Percentiles rank a stretch among this genome's conserved stretches.
phyloP scores from a whole-genome alignment of 2,888 invertebrate genomes.

The Ecliptopera silaceata region DNA sequence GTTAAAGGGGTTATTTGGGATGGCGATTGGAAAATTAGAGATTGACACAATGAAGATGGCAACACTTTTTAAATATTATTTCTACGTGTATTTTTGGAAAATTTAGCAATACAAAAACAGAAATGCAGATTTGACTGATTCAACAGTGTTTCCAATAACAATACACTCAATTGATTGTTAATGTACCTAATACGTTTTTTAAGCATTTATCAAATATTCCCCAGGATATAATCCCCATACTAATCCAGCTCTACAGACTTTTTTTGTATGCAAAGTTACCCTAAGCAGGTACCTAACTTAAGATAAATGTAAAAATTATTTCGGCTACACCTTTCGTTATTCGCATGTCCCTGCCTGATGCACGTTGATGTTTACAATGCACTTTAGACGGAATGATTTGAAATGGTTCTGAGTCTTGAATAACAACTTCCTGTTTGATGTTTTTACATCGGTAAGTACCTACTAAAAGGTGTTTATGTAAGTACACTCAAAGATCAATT shows the following conservation, averaged over 20 bases:
- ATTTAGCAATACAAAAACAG: too few species aligned
- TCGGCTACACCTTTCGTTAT: conserved; percentile 6
- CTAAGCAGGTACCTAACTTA: too few species aligned
- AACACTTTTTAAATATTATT: too few species aligned
- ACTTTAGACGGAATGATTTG: conserved; percentile 20
- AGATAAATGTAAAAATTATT: background rate
- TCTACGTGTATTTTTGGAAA: too few species aligned
- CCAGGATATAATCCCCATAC: background rate
- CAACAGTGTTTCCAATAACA: conserved; percentile 8
- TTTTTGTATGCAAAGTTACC: background rate
- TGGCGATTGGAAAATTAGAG: too few species aligned
- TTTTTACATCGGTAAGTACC: background rate
- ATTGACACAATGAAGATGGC: too few species aligned
- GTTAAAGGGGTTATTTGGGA: too few species aligned
- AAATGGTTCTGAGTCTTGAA: conserved; percentile 37
- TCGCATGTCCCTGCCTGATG: conserved; percentile 30
- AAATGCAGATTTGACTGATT: conserved; percentile 2
- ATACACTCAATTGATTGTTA: background rate
- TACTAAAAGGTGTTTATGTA: too few species aligned
- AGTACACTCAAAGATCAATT: conserved; percentile 6
- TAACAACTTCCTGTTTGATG: background rate
- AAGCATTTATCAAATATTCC: background rate
- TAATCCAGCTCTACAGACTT: too few species aligned
- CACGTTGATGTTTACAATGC: conserved; percentile 35
- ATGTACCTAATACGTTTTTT: background rate